Evolutionary conservation across 2,797 vertebrate genomes (phyloP).

Genomic region (Hapalemur alaotrensis): DNA sequence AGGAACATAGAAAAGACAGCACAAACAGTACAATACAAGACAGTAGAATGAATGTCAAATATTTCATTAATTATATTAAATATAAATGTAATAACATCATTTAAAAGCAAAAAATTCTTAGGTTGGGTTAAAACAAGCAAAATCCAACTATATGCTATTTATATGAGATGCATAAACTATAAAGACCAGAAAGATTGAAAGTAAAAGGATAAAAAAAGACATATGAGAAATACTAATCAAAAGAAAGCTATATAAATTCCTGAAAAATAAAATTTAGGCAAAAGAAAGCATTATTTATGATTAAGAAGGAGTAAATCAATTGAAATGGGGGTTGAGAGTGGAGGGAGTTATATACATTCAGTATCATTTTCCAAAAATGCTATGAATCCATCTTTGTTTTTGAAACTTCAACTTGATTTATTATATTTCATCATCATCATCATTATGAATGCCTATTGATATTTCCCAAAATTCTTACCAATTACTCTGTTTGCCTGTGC

Average conservation of each 20-base stretch:
- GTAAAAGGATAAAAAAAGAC: not conserved
- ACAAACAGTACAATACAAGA: not conserved
- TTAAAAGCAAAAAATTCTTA: not conserved
- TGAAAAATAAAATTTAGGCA: not conserved
- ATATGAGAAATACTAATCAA: not conserved
- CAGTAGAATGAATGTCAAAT: not conserved
- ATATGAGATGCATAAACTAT: not conserved
- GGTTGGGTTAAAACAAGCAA: not conserved
- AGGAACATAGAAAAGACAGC: not conserved
- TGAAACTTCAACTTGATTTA: not conserved
- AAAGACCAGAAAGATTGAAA: not conserved
- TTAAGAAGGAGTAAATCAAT: not conserved
- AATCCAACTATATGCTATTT: not conserved
- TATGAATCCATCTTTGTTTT: not conserved
- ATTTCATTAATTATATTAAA: not conserved
- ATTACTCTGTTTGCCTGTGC: not conserved
- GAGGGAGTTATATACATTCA: not conserved
- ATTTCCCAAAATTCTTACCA: not conserved
- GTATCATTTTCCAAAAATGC: not conserved
- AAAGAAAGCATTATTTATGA: not conserved
- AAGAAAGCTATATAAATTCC: not conserved
- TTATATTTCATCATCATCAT: not conserved
- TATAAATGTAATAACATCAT: not conserved
- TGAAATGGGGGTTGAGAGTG: not conserved
- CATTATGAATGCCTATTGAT: not conserved